phyloP scores from a whole-genome alignment of 2,113 vertebrate species.

The Tragelaphus scriptus region DNA sequence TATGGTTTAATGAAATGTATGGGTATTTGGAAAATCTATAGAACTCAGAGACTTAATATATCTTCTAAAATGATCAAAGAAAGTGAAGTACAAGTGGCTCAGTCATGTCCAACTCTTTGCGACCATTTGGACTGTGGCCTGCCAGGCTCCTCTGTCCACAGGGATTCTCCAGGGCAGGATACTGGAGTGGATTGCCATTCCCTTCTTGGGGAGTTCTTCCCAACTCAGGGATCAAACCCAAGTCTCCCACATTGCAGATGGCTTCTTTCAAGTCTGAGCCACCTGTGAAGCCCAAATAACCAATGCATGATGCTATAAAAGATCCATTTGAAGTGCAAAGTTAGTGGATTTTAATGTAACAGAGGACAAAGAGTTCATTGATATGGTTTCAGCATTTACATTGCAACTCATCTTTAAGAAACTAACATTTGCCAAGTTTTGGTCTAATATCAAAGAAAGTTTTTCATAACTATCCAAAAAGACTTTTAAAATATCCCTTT shows the following conservation, averaged over 20 bases:
- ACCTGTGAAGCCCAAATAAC: background rate
- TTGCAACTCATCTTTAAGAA: background rate
- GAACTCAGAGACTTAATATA: background rate
- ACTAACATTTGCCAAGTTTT: background rate
- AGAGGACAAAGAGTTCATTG: background rate
- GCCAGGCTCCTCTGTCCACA: background rate
- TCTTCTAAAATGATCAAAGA: background rate
- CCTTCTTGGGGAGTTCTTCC: background rate
- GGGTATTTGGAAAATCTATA: background rate
- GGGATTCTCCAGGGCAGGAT: background rate
- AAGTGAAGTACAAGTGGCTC: background rate
- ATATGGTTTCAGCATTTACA: background rate
- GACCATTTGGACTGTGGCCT: background rate
- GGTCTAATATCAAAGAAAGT: background rate
- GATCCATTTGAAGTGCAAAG: background rate
- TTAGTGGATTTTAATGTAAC: background rate
- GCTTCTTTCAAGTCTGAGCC: background rate
- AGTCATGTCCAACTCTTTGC: background rate
- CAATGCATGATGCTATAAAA: background rate
- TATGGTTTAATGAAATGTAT: background rate
- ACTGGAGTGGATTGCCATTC: background rate
- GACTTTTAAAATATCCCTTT: background rate
- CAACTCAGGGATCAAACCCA: background rate
- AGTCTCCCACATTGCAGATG: background rate
- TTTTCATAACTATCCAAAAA: background rate